Conservation (phyloP, 2,888 invertebrate genomes). For the Agrochola circellaris region DNA sequence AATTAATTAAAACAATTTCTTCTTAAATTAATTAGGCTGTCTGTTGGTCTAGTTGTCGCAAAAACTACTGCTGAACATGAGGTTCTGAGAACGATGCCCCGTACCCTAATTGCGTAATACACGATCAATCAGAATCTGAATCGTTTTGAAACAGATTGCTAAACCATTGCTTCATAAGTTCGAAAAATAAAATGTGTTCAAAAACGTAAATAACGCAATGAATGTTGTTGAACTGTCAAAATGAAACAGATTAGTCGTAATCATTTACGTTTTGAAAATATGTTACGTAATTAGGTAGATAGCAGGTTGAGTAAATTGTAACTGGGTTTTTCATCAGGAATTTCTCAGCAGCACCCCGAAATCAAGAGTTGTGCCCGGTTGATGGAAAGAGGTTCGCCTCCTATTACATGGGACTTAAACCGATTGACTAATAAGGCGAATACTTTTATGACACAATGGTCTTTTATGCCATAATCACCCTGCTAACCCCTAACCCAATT, state of each 20-base stretch:
- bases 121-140: no score
- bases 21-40: not conserved
- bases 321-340: not conserved
- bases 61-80: not conserved
- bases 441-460: no score
- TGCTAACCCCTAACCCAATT: not conserved
- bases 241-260: no score
- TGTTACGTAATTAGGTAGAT: no score
- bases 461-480: not conserved
- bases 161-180: no score
- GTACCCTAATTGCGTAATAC: no score
- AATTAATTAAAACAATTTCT: not conserved
- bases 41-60: not conserved
- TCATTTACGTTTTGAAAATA: no score
- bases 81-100: not conserved
- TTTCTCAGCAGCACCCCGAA: not conserved
- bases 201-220: no score
- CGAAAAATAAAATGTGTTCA: no score
- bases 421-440: no score
- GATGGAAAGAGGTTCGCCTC: not conserved
- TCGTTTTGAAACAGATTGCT: no score
- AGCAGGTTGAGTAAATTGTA: not conserved
- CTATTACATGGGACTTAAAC: not conserved
- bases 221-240: no score
- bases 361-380: not conserved